Evolutionary conservation across 2,797 vertebrate genomes (phyloP).

Genomic region (Siniperca obscura): DNA sequence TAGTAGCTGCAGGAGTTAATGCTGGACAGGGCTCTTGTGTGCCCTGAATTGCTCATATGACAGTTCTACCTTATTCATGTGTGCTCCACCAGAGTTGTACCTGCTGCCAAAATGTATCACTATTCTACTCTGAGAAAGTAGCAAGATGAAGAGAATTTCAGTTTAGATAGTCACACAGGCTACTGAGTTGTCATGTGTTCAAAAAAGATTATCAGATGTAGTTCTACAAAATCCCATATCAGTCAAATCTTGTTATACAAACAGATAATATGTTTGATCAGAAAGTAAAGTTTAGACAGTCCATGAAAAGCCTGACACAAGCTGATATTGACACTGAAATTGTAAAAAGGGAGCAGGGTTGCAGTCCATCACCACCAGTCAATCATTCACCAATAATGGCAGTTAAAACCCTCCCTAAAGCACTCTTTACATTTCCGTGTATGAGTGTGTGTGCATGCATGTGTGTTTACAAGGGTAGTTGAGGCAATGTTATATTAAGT

Average conservation of each 20-base stretch:
- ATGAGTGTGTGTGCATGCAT: constrained; percentile 50
- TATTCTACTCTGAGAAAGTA: not conserved
- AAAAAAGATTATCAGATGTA: not conserved
- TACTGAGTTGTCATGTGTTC: too few species aligned
- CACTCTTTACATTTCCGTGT: constrained; percentile 59
- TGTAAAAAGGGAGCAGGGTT: constrained; percentile 8
- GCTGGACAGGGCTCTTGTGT: not conserved
- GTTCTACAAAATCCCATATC: not conserved
- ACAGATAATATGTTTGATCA: constrained; percentile 24
- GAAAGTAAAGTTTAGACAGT: constrained; percentile 31
- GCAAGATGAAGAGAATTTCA: not conserved
- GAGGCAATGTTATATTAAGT: constrained; percentile 74
- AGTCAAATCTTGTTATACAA: not conserved
- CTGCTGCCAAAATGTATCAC: not conserved
- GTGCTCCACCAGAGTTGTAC: not conserved
- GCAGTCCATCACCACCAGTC: constrained; percentile 60
- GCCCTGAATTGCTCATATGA: not conserved
- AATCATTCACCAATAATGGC: constrained; percentile 74
- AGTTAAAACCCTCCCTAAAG: constrained; percentile 64
- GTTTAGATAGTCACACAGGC: not conserved
- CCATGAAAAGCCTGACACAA: constrained; percentile 1
- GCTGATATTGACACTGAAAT: constrained; percentile 16
- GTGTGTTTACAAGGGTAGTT: constrained; percentile 69
- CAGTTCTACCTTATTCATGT: not conserved
- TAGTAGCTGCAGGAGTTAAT: not conserved